Conservation (phyloP, 2,797 vertebrate species). For the Euthynnus affinis region DNA sequence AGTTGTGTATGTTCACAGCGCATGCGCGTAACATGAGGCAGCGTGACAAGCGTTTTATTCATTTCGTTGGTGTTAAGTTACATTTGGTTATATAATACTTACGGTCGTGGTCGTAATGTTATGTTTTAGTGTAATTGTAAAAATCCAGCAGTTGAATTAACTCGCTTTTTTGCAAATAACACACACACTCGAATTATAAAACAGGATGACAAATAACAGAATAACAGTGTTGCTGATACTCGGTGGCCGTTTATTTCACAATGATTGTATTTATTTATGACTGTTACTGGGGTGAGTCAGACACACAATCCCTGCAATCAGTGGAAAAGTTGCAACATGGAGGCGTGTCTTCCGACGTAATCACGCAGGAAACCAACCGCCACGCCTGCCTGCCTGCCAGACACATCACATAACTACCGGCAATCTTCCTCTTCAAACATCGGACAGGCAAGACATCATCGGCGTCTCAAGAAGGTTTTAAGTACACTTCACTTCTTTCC, state of each 20-base stretch:
- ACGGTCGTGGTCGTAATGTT: background rate
- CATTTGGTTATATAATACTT: background rate
- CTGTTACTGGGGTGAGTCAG: background rate
- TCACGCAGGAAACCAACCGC: background rate
- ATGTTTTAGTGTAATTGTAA: no score
- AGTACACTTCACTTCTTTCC: background rate
- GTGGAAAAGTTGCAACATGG: constrained; percentile 27
- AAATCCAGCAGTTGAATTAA: background rate
- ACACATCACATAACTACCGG: background rate
- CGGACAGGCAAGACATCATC: background rate
- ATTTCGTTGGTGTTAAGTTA: background rate
- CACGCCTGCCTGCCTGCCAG: no score
- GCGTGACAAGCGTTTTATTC: background rate
- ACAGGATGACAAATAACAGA: constrained; percentile 31
- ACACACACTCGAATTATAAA: background rate
- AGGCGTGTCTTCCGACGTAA: constrained; percentile 11
- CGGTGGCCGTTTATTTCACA: background rate
- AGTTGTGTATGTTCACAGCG: constrained; percentile 1
- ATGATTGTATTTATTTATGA: no score
- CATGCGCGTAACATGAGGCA: constrained; percentile 53
- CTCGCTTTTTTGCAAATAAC: background rate
- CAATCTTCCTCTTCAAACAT: background rate
- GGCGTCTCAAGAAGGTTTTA: background rate
- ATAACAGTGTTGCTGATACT: background rate
- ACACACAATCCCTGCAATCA: constrained; percentile 11